Percentiles rank a stretch among this genome's conserved stretches.
phyloP scores from a whole-genome alignment of 2,113 vertebrate genomes.

The Tachysurus vachellii region DNA sequence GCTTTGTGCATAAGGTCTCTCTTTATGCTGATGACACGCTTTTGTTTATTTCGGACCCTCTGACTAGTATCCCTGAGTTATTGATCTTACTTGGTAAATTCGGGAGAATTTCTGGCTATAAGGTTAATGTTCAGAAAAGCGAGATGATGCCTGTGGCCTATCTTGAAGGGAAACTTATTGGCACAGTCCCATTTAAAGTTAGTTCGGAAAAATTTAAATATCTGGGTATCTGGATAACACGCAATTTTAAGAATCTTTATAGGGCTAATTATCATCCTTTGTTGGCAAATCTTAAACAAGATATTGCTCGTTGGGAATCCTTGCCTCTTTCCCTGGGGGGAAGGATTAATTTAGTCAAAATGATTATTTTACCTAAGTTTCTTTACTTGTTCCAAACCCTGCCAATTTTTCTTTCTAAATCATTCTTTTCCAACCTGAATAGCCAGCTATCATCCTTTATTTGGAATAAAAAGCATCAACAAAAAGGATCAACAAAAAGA shows the following conservation, averaged over 20 bases:
- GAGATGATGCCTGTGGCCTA: slow-evolving; percentile 1
- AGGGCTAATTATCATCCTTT: no score
- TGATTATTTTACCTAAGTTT: no score
- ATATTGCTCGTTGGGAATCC: no score
- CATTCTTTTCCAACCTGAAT: no score
- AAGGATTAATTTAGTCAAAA: no score
- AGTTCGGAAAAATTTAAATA: slow-evolving; percentile 19
- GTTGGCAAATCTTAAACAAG: no score
- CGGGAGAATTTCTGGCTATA: slow-evolving; percentile 16
- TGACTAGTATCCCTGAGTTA: not conserved
- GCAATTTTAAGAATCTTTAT: not conserved
- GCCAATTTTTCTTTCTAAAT: no score
- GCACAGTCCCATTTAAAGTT: slow-evolving; percentile 17
- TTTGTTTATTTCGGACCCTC: not conserved
- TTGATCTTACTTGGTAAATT: not conserved
- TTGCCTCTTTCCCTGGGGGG: no score
- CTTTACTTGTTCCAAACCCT: no score
- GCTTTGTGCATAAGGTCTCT: not conserved
- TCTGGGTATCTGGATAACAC: slow-evolving; percentile 7
- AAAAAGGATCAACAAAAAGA: no score
- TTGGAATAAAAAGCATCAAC: no score
- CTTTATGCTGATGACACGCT: not conserved
- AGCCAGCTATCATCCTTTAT: no score
- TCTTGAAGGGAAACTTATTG: not conserved
- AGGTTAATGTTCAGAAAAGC: slow-evolving; percentile 29